A percentile compares a stretch with the other conserved stretches of the same genome.
Conservation (phyloP, 2,113 vertebrate genomes). For the Aix galericulata region DNA sequence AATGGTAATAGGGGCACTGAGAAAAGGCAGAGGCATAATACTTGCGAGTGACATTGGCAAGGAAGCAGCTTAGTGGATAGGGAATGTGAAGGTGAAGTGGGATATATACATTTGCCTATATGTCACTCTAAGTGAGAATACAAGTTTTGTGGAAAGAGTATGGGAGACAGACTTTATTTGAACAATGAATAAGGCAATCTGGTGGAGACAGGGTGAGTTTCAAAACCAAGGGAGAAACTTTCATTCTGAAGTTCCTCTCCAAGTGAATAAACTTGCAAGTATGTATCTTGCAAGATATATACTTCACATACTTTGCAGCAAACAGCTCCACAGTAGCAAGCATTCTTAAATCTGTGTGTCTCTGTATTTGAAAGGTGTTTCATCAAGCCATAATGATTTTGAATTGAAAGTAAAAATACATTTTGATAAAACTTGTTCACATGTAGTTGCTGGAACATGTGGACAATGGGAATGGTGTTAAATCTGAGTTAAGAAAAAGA, state of each 20-base stretch:
- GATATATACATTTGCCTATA: neutral
- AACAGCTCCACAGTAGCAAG: neutral
- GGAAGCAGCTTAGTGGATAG: neutral
- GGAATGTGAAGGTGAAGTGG: neutral
- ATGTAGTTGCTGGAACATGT: neutral
- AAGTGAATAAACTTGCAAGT: neutral
- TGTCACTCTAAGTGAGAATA: neutral
- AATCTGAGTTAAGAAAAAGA: neutral
- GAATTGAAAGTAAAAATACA: neutral
- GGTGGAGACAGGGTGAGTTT: neutral
- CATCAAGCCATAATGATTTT: neutral
- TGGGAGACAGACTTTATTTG: neutral
- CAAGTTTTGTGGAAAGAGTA: neutral
- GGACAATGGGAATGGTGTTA: neutral
- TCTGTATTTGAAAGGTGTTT: neutral
- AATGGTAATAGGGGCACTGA: neutral
- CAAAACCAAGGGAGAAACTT: neutral
- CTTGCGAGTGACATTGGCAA: neutral
- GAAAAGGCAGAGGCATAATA: neutral
- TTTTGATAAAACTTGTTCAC: neutral
- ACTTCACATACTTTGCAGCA: neutral
- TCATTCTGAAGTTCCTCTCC: neutral
- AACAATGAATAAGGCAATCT: neutral
- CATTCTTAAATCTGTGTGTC: neutral
- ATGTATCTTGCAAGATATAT: neutral